Evolutionary conservation across 2,113 vertebrate species (phyloP).

Genomic region (Puffinus mauretanicus): DNA sequence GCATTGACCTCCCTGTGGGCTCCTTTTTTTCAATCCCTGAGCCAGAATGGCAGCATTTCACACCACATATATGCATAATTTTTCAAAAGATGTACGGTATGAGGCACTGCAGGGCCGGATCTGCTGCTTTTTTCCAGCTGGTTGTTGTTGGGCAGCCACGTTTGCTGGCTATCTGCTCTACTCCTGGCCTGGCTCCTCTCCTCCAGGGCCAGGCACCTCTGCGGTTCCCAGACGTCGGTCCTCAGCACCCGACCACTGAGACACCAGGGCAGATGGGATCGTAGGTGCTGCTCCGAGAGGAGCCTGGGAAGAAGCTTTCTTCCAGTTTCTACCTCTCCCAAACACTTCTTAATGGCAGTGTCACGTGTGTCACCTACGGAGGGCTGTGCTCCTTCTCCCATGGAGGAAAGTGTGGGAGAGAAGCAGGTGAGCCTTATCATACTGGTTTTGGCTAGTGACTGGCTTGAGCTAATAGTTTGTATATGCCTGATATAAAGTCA

Average conservation of each 20-base stretch:
- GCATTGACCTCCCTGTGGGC: neutral
- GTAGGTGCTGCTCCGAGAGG: neutral
- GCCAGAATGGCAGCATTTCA: neutral
- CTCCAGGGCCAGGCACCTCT: neutral
- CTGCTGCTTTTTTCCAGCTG: neutral
- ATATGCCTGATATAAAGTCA: neutral
- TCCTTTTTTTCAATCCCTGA: neutral
- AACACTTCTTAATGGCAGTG: neutral
- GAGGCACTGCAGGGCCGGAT: neutral
- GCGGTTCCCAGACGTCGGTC: neutral
- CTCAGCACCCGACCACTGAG: accelerated
- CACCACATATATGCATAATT: neutral
- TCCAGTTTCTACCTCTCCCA: neutral
- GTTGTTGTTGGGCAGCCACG: accelerated
- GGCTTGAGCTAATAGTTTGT: neutral
- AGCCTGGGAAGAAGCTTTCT: neutral
- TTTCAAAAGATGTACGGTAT: neutral
- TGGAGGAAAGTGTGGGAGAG: neutral
- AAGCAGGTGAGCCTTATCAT: neutral
- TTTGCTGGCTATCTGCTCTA: neutral
- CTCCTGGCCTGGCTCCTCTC: neutral
- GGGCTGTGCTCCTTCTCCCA: neutral
- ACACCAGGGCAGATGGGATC: neutral
- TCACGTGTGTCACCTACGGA: neutral
- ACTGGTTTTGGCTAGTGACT: neutral